A percentile compares a stretch with the other conserved stretches of the same genome.
phyloP scores from a whole-genome alignment of 2,888 invertebrate species.

The Hydroisotoma schaefferi region DNA sequence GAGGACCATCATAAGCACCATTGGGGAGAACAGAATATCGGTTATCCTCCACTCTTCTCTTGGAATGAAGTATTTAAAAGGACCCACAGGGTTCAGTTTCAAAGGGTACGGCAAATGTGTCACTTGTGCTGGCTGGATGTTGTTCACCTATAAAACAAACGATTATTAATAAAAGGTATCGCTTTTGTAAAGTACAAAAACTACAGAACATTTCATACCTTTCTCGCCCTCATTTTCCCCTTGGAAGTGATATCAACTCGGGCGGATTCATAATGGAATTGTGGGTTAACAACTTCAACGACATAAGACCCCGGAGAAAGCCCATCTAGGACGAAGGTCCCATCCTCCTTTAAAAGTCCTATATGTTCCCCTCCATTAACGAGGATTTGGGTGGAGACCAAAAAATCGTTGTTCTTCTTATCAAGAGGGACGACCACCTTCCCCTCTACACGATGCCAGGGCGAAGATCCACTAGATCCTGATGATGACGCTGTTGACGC shows the following conservation, averaged over 20 bases:
- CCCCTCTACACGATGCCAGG: slow-evolving; percentile 44
- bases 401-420: slow-evolving; percentile 60
- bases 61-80: slow-evolving; percentile 82
- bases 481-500: background rate
- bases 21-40: slow-evolving; percentile 60
- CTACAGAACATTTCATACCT: slow-evolving; percentile 57
- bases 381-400: slow-evolving; percentile 70
- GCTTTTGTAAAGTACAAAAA: background rate
- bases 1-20: slow-evolving; percentile 92
- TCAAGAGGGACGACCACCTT: slow-evolving; percentile 39
- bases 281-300: slow-evolving; percentile 85
- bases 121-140: slow-evolving; percentile 85
- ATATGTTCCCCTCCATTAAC: slow-evolving; percentile 85
- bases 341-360: slow-evolving; percentile 86
- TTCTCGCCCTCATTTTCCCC: slow-evolving; percentile 91
- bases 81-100: slow-evolving; percentile 76
- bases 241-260: slow-evolving; percentile 96
- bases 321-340: slow-evolving; percentile 81
- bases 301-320: slow-evolving; percentile 90
- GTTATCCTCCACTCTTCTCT: slow-evolving; percentile 96
- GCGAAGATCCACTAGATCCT: background rate
- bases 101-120: slow-evolving; percentile 90
- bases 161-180: too few species aligned
- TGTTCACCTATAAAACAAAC: too few species aligned
- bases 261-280: slow-evolving; percentile 87